Percentiles rank a stretch among this genome's conserved stretches.
Conservation (phyloP, 2,797 vertebrate species). For the Paguma larvata region DNA sequence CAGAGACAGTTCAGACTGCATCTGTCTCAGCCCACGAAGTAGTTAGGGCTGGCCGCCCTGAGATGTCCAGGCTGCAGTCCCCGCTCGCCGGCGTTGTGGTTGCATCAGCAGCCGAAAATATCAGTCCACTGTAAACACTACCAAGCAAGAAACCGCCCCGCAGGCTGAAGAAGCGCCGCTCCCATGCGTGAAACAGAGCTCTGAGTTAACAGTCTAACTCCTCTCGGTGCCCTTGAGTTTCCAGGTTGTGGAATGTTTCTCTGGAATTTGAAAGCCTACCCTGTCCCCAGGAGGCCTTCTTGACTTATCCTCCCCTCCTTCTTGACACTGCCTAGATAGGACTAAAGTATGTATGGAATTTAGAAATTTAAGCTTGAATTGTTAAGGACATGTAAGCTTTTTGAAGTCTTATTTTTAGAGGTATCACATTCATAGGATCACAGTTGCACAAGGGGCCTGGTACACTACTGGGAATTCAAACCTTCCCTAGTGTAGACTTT, state of each 20-base stretch:
- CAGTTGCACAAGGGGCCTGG: background rate
- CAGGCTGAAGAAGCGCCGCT: background rate
- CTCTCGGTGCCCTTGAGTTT: constrained; percentile 47
- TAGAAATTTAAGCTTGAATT: constrained; percentile 64
- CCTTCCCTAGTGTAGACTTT: background rate
- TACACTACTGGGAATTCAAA: background rate
- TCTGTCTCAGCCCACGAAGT: background rate
- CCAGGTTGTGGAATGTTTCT: constrained; percentile 72
- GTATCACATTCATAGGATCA: background rate
- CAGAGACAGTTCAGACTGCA: background rate
- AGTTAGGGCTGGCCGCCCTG: background rate
- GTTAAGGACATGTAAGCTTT: constrained; percentile 40
- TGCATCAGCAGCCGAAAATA: constrained; percentile 34
- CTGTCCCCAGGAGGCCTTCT: constrained; percentile 63
- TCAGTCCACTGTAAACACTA: constrained; percentile 22
- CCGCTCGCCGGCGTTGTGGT: background rate
- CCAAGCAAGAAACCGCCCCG: background rate
- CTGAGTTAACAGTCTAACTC: background rate
- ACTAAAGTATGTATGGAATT: constrained; percentile 72
- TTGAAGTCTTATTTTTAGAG: constrained; percentile 58
- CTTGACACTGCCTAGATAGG: constrained; percentile 51
- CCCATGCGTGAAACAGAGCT: background rate
- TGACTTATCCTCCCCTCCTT: constrained; percentile 52
- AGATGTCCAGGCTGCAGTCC: background rate
- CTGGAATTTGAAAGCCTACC: constrained; percentile 69